Base-by-base conservation (phyloP, 2,888 invertebrate genomes). In the Drosophila melanosoma region DNA sequence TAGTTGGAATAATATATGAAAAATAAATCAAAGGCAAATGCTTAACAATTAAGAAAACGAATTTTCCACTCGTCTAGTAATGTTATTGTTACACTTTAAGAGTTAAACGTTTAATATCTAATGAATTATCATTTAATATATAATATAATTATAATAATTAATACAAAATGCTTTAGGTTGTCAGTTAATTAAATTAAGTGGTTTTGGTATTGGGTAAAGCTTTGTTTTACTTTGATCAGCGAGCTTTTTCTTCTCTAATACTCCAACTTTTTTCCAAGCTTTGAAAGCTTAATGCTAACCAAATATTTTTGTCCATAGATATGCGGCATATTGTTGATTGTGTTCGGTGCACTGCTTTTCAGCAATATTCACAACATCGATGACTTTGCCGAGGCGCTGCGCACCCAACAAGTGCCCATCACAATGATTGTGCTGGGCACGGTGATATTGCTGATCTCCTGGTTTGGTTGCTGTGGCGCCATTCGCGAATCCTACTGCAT, bases 381-480 rank as follows among this genome's bases (percentile, higher is more conserved):
- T 84, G 92, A 94, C 67, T 93, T 94, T 57, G 87, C 94, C 32
- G 92, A 94, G 42, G 93, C 94, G 17, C 82, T 91, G 1, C 92
- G 94, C 32, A 93, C 95, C 68, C 92, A 94, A n/a, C 94, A 95
- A 60, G 95, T 96, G 1, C 95, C 96, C 0, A 94, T 96, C 89
- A 92, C 95, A 58, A 94, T 96, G 90, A 96, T 97, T 77, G 93
- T 96, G 59, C 93, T 97, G 76, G 97, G 97, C 29, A 94, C 94
- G 11, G 92, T 96, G 36, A 95, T 97, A 83, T 96, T 97, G 92
- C 91, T 97, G 85, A 96, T 98, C 81, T 97, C 97, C 4, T 97
- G 97, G 94, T 96, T 98, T 92, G 98, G 98, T 72, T 98, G 98
- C 93, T 98, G 97, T 91, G 98, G 98, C 52, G 97, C 98, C 20